Evolutionary conservation across 2,113 vertebrate genomes (phyloP).

Genomic region (Pterophyllum scalare): DNA sequence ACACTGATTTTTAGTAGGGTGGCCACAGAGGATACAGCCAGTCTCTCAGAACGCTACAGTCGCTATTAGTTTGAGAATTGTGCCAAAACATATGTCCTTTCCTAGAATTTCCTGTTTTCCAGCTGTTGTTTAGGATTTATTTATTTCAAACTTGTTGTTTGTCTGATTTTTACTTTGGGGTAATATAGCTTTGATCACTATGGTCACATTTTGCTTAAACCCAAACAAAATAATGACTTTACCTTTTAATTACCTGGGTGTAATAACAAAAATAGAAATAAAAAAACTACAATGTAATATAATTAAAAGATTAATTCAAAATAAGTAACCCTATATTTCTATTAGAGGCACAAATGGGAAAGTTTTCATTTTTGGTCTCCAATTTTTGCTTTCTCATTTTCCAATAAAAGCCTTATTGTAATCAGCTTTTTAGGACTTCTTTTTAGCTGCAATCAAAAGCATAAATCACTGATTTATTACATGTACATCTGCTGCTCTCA

Average conservation of each 20-base stretch:
- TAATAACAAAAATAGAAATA: neutral
- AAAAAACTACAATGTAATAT: neutral
- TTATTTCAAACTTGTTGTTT: neutral
- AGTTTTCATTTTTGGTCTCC: conserved; percentile 35
- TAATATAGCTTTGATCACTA: neutral
- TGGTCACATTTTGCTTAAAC: neutral
- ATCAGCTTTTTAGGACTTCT: conserved; percentile 1
- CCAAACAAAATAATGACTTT: neutral
- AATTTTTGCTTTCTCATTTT: conserved; percentile 7
- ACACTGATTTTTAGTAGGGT: neutral
- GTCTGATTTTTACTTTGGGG: neutral
- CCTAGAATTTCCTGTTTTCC: conserved; percentile 3
- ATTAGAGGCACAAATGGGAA: conserved; percentile 10
- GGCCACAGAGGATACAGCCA: neutral
- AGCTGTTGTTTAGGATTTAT: conserved; percentile 10
- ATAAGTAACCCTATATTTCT: conserved; percentile 8
- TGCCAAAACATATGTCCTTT: neutral
- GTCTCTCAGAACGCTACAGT: neutral
- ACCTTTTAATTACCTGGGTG: neutral
- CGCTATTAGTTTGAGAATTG: neutral
- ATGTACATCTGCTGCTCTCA: conserved; percentile 42
- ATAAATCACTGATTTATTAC: conserved; percentile 51
- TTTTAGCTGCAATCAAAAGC: conserved; percentile 27
- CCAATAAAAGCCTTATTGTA: neutral
- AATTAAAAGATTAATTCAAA: neutral